Base-by-base conservation (phyloP, 1,140 invertebrate species). In the Pseudomyrmex dendroicus region DNA sequence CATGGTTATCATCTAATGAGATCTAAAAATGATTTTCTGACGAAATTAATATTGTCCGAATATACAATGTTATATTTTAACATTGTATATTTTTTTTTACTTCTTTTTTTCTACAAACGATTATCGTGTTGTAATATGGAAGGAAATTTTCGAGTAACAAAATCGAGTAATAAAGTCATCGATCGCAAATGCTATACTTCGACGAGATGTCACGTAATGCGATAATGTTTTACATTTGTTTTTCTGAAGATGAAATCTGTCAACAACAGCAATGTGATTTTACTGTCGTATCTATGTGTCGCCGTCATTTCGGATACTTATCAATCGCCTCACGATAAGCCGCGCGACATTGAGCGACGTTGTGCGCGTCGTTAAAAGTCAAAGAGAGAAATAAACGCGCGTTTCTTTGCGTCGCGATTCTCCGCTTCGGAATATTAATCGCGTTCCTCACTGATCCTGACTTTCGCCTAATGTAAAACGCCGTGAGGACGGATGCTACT, bases 381-480 rank as follows among this genome's bases (percentile, higher is more conserved):
- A 80, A 80, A 80, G 66, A 72, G 76, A 80, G 66, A 80, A 80
- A 72, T 80, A 80, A 80, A 15, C 54, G 66, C 66, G 35, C 35
- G 5, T 35, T 35, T 35, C 35, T 5, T 35, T 35, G 35, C 35
- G 76, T 17, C 63, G 76, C 76, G 20, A 80, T 80, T 66, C 76
- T 59, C n/a, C 44, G 68, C 52, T 59, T 80, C 22, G 66, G 57
- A 62, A 73, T 82, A 82, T 82, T 82, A 82, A 82, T 82, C 78
- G 78, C 78, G 59, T 57, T 82, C 68, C 70, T 73, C 78, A 63
- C 50, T 56, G 73, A 80, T 78, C 73, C 64, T 74, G 62, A 78
- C 82, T 83, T 83, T 67, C 63, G 73, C 57, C 76, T 80, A 80
- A 80, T 80, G 76, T 68, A 80, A 80, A 80, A 80, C 76, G 76